These are phyloP conservation scores for Neomorphus geoffroyi DNA, from an alignment of 2,797 vertebrate genomes.

Conservation along the genomic window DNA sequence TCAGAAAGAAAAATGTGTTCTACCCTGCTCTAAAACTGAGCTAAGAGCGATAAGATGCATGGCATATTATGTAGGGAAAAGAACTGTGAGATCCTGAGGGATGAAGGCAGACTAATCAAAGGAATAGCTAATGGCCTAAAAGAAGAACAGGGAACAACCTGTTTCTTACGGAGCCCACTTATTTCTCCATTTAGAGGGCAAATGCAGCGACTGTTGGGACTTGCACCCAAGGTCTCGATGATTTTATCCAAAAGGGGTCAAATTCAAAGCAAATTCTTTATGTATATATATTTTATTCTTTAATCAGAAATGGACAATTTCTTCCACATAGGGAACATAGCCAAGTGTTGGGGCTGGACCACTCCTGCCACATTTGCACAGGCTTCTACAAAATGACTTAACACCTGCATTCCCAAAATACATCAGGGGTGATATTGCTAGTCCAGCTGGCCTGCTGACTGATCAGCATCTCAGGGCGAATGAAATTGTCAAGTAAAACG, in stretches of 20 bases:
- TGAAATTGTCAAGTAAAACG: background rate
- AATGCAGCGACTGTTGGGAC: background rate
- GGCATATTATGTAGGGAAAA: background rate
- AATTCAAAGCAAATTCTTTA: background rate
- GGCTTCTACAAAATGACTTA: background rate
- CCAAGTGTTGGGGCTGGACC: background rate
- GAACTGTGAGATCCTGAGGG: background rate
- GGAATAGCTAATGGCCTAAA: conserved; percentile 29
- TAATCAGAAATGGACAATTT: background rate
- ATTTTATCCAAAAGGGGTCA: conserved; percentile 13
- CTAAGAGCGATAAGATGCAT: background rate
- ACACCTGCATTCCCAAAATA: background rate
- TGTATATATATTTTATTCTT: background rate
- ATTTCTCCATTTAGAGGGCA: background rate
- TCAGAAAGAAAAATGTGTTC: conserved; percentile 23
- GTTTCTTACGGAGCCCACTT: background rate
- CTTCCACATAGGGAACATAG: background rate
- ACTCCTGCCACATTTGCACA: background rate
- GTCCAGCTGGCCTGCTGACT: background rate
- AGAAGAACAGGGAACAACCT: conserved; percentile 4
- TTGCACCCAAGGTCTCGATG: background rate
- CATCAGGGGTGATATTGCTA: background rate
- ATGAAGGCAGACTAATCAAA: conserved; percentile 41
- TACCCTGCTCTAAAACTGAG: background rate
- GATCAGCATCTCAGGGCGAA: background rate